Evolutionary conservation across 2,797 vertebrate species (phyloP), one percentile per base, ranked within the genome.

Genomic region (Smutsia gigantea): DNA sequence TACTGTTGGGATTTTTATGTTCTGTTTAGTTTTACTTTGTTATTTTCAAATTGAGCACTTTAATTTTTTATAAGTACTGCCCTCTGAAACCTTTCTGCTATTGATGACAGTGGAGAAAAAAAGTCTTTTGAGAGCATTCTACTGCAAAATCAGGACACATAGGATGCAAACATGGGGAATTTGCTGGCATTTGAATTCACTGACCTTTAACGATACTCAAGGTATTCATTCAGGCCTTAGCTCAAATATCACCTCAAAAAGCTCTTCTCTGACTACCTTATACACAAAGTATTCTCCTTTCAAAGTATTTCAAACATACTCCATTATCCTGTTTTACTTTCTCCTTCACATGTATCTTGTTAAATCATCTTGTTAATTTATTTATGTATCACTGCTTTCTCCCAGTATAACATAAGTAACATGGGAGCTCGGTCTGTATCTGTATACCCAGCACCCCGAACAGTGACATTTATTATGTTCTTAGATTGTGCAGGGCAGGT

Each of bases 21-120:
- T 89, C 72, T 49, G 14, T 42, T 59, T 61, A 25, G 68, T 72
- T 87, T 88, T 68, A 29, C 15, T 74, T 78, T 17, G 15, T 91
- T 69, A 57, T 82, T 88, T 96, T 91, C 57, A 95, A 88, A 79
- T 49, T 74, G 85, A 37, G 72, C 42, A 46, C 57, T 83, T 64
- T 31, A 4, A 69, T 49, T 39, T 92, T 84, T 86, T 15, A 19
- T 77, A 71, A 64, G 12, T 31, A 18, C 46, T 4, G 15, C 2
- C 29, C 15, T 14, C 10, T 3, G 9, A 77, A 53, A 46, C 71
- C 39, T n/a, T 11, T 23, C 37, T n/a, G 15, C 72, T 46, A 74
- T n/a, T 34, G 61, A 88, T 49, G 61, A 81, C 72, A 64, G 17
- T 8, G 55, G 14, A 72, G 55, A 57, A n/a, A 85, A 83, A 18